Percentiles rank a stretch among this genome's conserved stretches.
Conservation (phyloP, 1,140 invertebrate species). For the Odontomachus brunneus region DNA sequence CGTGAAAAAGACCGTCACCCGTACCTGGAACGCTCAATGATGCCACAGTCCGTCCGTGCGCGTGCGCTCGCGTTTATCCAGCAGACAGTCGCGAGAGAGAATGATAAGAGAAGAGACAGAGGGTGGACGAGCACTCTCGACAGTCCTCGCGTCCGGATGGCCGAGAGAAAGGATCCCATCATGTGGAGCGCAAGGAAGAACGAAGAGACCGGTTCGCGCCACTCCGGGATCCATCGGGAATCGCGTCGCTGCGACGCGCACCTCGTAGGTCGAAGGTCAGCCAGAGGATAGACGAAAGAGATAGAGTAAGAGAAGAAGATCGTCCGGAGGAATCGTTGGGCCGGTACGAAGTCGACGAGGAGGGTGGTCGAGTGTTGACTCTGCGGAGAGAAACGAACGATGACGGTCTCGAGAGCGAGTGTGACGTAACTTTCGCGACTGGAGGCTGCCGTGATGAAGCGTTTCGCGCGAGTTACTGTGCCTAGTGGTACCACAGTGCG, state of each 20-base stretch:
- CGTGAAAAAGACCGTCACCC: conserved; percentile 49
- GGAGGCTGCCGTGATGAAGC: conserved; percentile 23
- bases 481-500: neutral
- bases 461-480: neutral
- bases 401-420: conserved; percentile 32
- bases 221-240: neutral
- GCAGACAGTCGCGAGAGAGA: conserved; percentile 47
- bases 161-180: neutral
- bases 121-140: neutral
- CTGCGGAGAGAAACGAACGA: conserved; percentile 35
- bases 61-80: conserved; percentile 41
- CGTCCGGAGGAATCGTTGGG: neutral
- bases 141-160: neutral
- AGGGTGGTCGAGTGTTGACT: conserved; percentile 31
- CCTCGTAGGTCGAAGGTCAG: neutral
- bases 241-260: neutral
- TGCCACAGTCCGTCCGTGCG: conserved; percentile 54
- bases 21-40: conserved; percentile 61
- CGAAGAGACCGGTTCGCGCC: conserved; percentile 11
- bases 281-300: conserved; percentile 1
- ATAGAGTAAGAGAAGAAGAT: neutral
- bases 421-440: conserved; percentile 50
- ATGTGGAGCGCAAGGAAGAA: conserved; percentile 3
- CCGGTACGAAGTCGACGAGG: conserved; percentile 10
- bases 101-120: neutral